Base-by-base conservation (phyloP, 2,888 invertebrate genomes). In the Himalopsyche anomala region DNA sequence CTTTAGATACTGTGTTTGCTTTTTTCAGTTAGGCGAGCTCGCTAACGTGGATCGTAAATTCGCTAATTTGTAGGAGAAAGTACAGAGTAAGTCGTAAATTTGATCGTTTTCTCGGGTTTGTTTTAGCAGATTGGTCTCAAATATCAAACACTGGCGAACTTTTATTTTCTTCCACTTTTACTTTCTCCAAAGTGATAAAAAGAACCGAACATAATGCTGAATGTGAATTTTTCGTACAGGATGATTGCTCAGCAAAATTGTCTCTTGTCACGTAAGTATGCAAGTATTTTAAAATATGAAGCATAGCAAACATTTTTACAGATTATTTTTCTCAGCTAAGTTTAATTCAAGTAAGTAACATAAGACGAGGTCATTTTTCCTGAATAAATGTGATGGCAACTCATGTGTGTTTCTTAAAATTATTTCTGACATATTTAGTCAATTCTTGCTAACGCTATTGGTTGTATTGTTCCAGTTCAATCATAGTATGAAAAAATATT, bases 121-220 rank as follows among this genome's bases (percentile, higher is more conserved):
- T 74, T 74, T 74, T 74, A 74, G 74, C 74, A 74, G 74, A 74
- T 74, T 74, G 74, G 74, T 74, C 74, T 74, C 74, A 74, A 74
- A 74, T 74, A 74, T 74, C 74, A 74, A 69, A 74, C 38, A 36
- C 36, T 74, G 74, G 36, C 28, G 36, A 74, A 74, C 28, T 74
- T 74, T 74, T 74, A 74, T 74, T 74, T 74, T 74, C 36, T 36
- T 74, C 74, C 36, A 74, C 74, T 74, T 74, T 74, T 74, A 74
- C 74, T 74, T 62, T 74, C 74, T 15, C 19, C 74, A 74, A 74
- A 74, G 74, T 74, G 74, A 74, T 74, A 74, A 74, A 74, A 74
- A 36, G 74, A 19, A 36, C 15, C 36, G 15, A 51, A 51, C 36
- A 36, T 28, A 36, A 74, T 74, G 19, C 74, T 36, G 36, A 74